Percentiles rank a stretch among this genome's conserved stretches.
Conservation (phyloP, 2,113 vertebrate species). For the Calyptommatus sinebrachiatus region DNA sequence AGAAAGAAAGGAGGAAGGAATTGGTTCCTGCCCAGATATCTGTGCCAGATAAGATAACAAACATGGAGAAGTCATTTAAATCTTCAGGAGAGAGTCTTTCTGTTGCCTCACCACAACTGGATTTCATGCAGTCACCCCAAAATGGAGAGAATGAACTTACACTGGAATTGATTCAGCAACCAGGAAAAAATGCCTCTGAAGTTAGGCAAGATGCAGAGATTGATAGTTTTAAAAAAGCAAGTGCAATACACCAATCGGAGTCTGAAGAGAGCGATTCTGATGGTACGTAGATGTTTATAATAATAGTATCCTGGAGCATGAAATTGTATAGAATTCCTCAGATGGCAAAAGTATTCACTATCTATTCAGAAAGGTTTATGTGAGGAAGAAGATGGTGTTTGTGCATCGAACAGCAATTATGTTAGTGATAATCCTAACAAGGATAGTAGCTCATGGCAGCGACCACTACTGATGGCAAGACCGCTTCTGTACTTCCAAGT, state of each 20-base stretch:
- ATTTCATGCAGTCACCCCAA: conserved; percentile 2
- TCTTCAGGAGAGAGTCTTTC: background rate
- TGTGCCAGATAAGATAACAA: conserved; percentile 3
- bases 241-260: background rate
- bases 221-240: background rate
- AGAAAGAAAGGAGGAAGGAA: conserved; percentile 9
- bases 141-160: conserved; percentile 8
- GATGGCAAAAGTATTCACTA: no score
- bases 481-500: no score
- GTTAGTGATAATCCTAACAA: background rate
- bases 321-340: no score
- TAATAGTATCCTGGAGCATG: background rate
- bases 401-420: background rate
- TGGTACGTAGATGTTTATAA: conserved; percentile 69
- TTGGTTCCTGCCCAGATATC: background rate
- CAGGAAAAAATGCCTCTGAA: background rate
- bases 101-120: background rate
- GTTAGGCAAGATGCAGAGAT: conserved; percentile 6
- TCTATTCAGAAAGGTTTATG: conserved; percentile 70
- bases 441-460: no score
- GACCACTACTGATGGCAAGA: no score
- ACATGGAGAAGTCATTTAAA: background rate
- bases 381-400: conserved; percentile 35
- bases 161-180: background rate
- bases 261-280: conserved; percentile 82